Percentiles rank a stretch among this genome's conserved stretches.
These are phyloP conservation scores for Columba guinea DNA, from an alignment of 2,797 vertebrate genomes.

Conservation along the genomic window DNA sequence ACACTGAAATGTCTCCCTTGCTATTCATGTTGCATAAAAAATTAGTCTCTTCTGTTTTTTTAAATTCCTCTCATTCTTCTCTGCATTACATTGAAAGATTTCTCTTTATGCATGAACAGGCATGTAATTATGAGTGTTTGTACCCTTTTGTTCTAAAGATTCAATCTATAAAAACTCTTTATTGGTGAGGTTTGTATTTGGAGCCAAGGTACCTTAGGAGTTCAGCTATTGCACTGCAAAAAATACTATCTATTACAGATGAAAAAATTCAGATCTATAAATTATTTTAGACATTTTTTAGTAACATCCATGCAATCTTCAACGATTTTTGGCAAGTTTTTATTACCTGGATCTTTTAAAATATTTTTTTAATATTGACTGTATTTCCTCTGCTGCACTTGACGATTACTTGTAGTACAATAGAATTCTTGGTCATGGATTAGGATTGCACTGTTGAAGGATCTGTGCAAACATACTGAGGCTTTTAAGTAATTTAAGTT, in stretches of 20 bases:
- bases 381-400: rapidly evolving
- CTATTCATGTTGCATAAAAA: not conserved
- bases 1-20: not conserved
- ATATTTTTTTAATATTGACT: not conserved
- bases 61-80: not conserved
- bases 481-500: not conserved
- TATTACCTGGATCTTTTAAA: not conserved
- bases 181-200: not conserved
- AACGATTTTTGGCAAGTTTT: not conserved
- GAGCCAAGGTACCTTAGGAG: not conserved
- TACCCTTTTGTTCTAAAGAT: not conserved
- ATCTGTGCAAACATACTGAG: not conserved
- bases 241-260: not conserved
- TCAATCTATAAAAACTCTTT: not conserved
- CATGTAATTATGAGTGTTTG: not conserved
- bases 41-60: not conserved
- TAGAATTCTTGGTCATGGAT: not conserved
- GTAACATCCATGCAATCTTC: not conserved
- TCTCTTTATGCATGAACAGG: not conserved
- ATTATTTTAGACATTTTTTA: not conserved
- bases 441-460: not conserved
- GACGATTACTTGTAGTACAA: not conserved
- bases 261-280: no score
- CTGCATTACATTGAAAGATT: not conserved
- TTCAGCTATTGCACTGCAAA: not conserved